Evolutionary conservation across 2,113 vertebrate species (phyloP).

Genomic region (Cheirogaleus medius): DNA sequence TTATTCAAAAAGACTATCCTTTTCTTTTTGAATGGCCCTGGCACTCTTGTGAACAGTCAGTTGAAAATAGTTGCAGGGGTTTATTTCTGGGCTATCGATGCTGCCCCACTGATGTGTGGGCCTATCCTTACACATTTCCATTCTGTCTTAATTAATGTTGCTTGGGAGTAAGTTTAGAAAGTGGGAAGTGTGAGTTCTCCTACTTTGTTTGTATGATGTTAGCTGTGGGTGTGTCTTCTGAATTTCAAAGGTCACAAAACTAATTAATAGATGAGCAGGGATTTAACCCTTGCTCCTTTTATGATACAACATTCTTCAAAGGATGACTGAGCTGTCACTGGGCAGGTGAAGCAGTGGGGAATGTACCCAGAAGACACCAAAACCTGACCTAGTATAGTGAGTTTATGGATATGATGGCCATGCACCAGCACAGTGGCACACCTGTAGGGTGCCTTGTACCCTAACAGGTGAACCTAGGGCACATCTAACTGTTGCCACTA

Average conservation of each 20-base stretch:
- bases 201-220: background rate
- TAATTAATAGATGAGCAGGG: background rate
- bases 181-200: background rate
- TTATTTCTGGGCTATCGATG: background rate
- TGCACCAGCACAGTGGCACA: background rate
- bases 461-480: background rate
- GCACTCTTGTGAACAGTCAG: background rate
- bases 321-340: background rate
- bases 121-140: accelerated
- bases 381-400: background rate
- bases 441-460: background rate
- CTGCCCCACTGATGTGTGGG: accelerated
- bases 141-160: background rate
- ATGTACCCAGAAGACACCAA: background rate
- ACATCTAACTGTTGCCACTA: background rate
- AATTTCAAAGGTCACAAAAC: background rate
- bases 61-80: too few relatives aligned
- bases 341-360: background rate
- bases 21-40: too few relatives aligned
- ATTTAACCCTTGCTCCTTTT: background rate
- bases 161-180: background rate
- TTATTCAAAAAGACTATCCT: background rate
- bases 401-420: too few relatives aligned
- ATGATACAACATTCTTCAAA: background rate
- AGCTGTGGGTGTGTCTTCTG: background rate